Conservation (phyloP, 1,140 invertebrate genomes). For the Drosophila kohkoa region DNA sequence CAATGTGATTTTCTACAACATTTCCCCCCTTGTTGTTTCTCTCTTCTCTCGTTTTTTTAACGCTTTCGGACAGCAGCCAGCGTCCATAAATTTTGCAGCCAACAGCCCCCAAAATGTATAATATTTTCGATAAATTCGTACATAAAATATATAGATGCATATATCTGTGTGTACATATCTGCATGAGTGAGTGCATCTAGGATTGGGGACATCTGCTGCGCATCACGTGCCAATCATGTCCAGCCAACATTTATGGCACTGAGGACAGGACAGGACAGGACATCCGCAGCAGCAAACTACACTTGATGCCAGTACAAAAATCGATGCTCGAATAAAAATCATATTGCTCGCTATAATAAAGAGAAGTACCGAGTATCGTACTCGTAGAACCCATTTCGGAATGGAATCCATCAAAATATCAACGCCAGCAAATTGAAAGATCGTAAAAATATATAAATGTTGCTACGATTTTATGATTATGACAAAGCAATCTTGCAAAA, state of each 20-base stretch:
- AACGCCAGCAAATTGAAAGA: conserved; percentile 49
- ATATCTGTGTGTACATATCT: conserved; percentile 4
- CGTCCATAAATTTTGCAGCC: conserved; percentile 45
- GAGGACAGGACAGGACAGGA: not conserved
- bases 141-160: conserved; percentile 15
- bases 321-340: conserved; percentile 34
- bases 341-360: conserved; percentile 31
- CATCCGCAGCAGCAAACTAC: not conserved
- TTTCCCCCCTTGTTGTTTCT: conserved; percentile 33
- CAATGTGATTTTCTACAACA: conserved; percentile 68
- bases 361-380: conserved; percentile 40
- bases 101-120: conserved; percentile 39
- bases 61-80: conserved; percentile 35
- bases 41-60: conserved; percentile 13
- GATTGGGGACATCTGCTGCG: conserved; percentile 48
- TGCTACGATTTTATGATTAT: conserved; percentile 36
- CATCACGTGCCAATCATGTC: conserved; percentile 63
- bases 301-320: conserved; percentile 11
- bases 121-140: conserved; percentile 49
- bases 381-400: conserved; percentile 28
- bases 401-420: conserved; percentile 30
- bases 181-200: conserved; percentile 11
- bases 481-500: conserved; percentile 17
- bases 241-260: conserved; percentile 18
- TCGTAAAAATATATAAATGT: conserved; percentile 39